Evolutionary conservation across 2,888 invertebrate species (phyloP).

Genomic region (Crocallis elinguaria): DNA sequence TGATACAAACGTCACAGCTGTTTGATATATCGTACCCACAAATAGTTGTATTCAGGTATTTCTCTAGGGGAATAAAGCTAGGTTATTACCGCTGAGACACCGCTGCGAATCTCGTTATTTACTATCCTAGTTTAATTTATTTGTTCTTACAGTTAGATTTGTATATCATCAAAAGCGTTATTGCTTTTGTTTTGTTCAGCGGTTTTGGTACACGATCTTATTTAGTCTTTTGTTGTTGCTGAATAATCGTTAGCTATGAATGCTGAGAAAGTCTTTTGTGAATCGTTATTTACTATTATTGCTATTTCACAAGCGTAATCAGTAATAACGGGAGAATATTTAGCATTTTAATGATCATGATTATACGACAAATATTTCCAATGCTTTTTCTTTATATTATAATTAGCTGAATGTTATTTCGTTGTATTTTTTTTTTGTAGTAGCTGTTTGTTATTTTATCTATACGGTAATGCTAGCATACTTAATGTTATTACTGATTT

Average conservation of each 20-base stretch:
- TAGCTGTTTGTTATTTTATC: not conserved
- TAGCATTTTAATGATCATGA: no score
- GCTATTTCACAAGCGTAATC: not conserved
- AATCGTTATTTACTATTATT: not conserved
- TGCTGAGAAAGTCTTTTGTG: slow-evolving; percentile 19
- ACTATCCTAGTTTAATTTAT: not conserved
- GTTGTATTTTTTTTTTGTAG: no score
- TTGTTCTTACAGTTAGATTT: not conserved
- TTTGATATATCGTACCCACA: slow-evolving; percentile 40
- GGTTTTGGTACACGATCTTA: slow-evolving; percentile 10
- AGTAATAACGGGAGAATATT: no score
- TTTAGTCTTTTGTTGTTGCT: slow-evolving; percentile 8
- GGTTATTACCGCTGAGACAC: slow-evolving; percentile 22
- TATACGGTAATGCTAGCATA: not conserved
- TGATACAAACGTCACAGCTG: slow-evolving; percentile 37
- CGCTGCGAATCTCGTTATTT: slow-evolving; percentile 8
- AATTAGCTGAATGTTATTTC: no score
- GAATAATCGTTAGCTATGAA: slow-evolving; percentile 13
- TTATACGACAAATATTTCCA: no score
- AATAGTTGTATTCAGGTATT: slow-evolving; percentile 46
- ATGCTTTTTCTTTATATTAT: no score
- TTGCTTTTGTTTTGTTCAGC: slow-evolving; percentile 8
- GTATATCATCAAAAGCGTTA: not conserved
- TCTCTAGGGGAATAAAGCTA: slow-evolving; percentile 39
- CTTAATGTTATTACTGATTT: not conserved